Evolutionary conservation across 2,797 vertebrate species (phyloP).

Genomic region (Neostethus bicornis): DNA sequence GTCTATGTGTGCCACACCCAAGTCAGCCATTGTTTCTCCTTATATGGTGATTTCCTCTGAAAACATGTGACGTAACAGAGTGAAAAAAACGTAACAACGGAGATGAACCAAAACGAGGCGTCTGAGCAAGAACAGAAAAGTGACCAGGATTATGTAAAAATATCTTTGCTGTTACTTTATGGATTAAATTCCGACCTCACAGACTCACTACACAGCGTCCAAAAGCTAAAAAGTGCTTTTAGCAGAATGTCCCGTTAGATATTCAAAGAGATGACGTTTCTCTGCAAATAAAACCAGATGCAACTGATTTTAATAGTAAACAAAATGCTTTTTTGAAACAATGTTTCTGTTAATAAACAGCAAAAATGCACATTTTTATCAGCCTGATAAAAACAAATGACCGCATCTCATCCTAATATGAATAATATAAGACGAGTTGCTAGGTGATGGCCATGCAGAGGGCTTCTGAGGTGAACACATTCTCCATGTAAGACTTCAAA

Average conservation of each 20-base stretch:
- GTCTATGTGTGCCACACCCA: too few species aligned
- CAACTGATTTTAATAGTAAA: background rate
- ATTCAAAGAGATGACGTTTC: background rate
- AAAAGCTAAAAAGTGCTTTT: too few species aligned
- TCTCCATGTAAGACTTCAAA: conserved; percentile 31
- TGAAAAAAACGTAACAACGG: too few species aligned
- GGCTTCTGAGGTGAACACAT: conserved; percentile 29
- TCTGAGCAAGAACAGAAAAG: too few species aligned
- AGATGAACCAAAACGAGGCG: too few species aligned
- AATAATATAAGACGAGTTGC: conserved; percentile 22
- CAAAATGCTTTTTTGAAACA: background rate
- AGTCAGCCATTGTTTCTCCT: too few species aligned
- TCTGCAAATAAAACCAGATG: background rate
- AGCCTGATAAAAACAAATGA: conserved; percentile 19
- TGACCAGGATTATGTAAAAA: too few species aligned
- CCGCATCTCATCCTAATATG: background rate
- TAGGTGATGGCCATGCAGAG: conserved; percentile 27
- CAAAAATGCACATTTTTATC: background rate
- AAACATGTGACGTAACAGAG: too few species aligned
- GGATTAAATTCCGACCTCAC: too few species aligned
- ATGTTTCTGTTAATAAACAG: conserved; percentile 1
- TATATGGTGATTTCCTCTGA: too few species aligned
- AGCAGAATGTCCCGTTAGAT: background rate
- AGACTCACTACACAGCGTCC: too few species aligned
- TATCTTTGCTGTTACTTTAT: too few species aligned